A percentile compares a stretch with the other conserved stretches of the same genome.
phyloP scores from a whole-genome alignment of 2,113 vertebrate species.

The Phrynocephalus versicolor region DNA sequence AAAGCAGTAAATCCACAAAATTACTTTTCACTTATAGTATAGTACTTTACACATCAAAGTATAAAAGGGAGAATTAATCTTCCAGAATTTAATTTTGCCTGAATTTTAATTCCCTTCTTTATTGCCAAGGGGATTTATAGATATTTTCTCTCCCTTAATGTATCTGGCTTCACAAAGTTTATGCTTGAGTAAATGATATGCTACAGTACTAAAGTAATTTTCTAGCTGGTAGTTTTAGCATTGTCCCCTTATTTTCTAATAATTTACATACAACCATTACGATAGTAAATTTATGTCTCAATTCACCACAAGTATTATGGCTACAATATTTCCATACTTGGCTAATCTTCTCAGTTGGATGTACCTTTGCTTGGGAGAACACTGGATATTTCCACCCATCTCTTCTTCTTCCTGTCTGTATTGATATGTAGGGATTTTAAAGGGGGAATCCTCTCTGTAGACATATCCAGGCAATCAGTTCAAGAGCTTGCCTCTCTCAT shows the following conservation, averaged over 20 bases:
- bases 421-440: background rate
- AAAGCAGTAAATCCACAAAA: conserved; percentile 66
- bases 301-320: conserved; percentile 54
- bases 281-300: conserved; percentile 55
- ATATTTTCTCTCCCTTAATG: conserved; percentile 40
- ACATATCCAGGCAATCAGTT: background rate
- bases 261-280: conserved; percentile 57
- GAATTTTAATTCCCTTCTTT: conserved; percentile 70
- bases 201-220: conserved; percentile 64
- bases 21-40: conserved; percentile 69
- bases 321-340: conserved; percentile 37
- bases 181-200: conserved; percentile 57
- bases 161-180: conserved; percentile 65
- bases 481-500: background rate
- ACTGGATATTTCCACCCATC: background rate
- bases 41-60: conserved; percentile 72
- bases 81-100: conserved; percentile 69
- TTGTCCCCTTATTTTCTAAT: conserved; percentile 59
- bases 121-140: conserved; percentile 62
- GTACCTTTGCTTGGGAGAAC: background rate
- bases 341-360: conserved; percentile 18
- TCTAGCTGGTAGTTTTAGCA: conserved; percentile 66
- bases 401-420: background rate
- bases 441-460: background rate
- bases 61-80: conserved; percentile 69